phyloP scores from a whole-genome alignment of 2,888 invertebrate species.

The Polyploca ridens region DNA sequence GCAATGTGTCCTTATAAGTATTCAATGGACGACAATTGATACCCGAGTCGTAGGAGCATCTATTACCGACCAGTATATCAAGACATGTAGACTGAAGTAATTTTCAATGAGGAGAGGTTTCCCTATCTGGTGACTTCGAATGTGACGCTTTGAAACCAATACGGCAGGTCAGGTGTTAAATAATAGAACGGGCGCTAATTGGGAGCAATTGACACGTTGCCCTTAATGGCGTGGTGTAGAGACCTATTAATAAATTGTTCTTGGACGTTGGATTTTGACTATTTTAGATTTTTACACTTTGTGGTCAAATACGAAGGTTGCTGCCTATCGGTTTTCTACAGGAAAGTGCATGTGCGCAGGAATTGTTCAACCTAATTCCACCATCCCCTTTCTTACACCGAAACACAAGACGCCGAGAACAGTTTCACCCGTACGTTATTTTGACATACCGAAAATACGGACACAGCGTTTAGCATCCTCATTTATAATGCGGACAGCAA shows the following conservation, averaged over 20 bases:
- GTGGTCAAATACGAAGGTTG: too few species aligned
- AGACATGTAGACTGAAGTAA: not conserved
- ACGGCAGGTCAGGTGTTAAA: conserved; percentile 50
- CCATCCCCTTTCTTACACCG: too few species aligned
- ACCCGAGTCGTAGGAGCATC: not conserved
- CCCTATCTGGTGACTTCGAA: not conserved
- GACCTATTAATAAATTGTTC: not conserved
- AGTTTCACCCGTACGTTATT: too few species aligned
- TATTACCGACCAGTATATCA: not conserved
- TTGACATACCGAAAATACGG: too few species aligned
- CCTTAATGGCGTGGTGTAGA: conserved; percentile 4
- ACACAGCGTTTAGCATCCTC: too few species aligned
- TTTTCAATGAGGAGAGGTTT: not conserved
- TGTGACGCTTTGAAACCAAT: conserved; percentile 25
- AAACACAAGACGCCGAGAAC: too few species aligned
- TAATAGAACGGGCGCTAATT: conserved; percentile 36
- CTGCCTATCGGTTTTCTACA: too few species aligned
- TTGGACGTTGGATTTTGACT: too few species aligned
- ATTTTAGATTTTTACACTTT: too few species aligned
- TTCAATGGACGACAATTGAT: not conserved
- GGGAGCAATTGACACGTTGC: conserved; percentile 41
- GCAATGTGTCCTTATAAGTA: not conserved
- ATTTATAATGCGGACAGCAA: too few species aligned
- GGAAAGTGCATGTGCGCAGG: too few species aligned
- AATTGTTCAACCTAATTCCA: too few species aligned